Base-by-base conservation (phyloP, 2,797 vertebrate species). In the Mormyrops boulengeri region DNA sequence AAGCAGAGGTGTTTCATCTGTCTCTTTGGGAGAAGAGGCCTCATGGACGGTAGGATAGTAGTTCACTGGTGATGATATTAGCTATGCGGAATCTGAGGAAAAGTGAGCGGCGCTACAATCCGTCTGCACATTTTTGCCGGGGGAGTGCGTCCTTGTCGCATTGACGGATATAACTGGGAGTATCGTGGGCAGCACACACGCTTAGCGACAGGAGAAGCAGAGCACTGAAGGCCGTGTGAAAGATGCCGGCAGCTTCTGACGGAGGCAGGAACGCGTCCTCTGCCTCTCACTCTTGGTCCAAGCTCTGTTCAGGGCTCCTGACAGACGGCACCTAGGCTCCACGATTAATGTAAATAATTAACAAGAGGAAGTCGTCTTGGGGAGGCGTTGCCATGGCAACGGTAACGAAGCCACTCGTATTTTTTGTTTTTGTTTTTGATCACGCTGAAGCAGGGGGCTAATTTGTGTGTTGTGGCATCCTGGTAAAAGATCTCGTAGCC, bases 341-440 rank as follows among this genome's bases (percentile, higher is more conserved):
- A n/a, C 34, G 6, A 17, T 44, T 62, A 19, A 88, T 60, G 49
- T 88, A 88, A 47, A 88, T 60, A 66, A 88, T 88, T 88, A 66
- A 88, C 55, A 4, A 69, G 30, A 47, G 34, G 50, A 49, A 88
- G 38, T 8, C 4, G 53, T 38, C 34, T 69, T 30, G 7, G 50
- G 47, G 73, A 53, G 19, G 84, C 4, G 87, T 90, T 90, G 87
- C 89, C 89, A 88, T 41, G 47, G 89, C 77, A 85, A 85, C 89
- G 22, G 44, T 44, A 38, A 77, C 4, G 30, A 77, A 19, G 69
- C 66, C 66, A 73, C 9, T 14, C 12, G 26, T 73, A 88, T 66
- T 88, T 69, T 47, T 57, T 22, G 1, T 38, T 17, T 22, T 34
- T 30, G 4, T 19, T 85, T 88, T 62, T 44, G 77, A 50, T 69